Evolutionary conservation across 2,797 vertebrate genomes (phyloP), one percentile per base, ranked within the genome.

Genomic region (Lutjanus campechanus): DNA sequence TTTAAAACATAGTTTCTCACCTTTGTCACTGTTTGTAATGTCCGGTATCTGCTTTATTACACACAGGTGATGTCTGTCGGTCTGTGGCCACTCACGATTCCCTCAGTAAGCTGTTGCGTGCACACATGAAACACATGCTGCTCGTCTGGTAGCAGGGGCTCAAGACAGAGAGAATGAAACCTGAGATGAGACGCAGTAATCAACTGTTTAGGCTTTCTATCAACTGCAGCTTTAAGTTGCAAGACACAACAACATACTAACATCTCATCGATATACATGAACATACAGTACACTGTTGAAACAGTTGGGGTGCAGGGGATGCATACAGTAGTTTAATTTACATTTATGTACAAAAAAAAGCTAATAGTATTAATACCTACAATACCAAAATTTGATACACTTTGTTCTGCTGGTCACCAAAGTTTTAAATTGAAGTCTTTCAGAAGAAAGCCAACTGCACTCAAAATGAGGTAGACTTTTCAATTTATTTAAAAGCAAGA

Each of bases 401-500:
- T 54, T 69, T 73, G 20, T 43, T 67, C 11, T 4, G 43, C 8
- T 40, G 56, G 36, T 55, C 7, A 22, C 11, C 0, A 2, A 65
- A 63, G 9, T 29, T 58, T 13, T 25, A 11, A n/a, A n/a, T 41
- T 22, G 55, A 65, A 51, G 36, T 20, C 25, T 19, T 20, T 11
- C 15, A 61, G 36, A 49, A 47, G 20, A 63, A 54, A 8, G 10
- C 11, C n/a, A 46, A 5, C 51, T 77, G 19, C 43, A 75, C 54
- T 69, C 6, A 65, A 50, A 60, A 0, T 2, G 0, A 63, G 29
- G 17, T 3, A 54, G 15, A 75, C 36, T 20, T 29, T 64, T 49
- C 25, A 64, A 49, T 64, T 51, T 20, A 72, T 19, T 67, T 7
- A 41, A 69, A 58, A 29, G 49, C 36, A 22, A 40, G 25, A 62